These are phyloP conservation scores for Eledona agricola DNA, from an alignment of 2,888 invertebrate genomes.

Conservation along the genomic window DNA sequence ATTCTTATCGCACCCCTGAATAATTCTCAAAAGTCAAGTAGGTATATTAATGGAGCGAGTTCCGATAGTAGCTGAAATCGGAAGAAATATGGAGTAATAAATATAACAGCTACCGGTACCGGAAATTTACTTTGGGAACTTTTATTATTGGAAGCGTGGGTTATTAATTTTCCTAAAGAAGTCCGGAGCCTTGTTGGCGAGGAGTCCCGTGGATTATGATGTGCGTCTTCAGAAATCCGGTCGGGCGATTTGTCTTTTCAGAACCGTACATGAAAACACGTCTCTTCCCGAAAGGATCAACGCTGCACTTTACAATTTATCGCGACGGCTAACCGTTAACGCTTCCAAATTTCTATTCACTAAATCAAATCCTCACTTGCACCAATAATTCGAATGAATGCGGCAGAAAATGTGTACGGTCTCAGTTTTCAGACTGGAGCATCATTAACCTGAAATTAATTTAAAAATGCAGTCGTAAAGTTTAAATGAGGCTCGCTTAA, in stretches of 20 bases:
- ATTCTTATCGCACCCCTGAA: no score
- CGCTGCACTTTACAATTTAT: constrained; percentile 27
- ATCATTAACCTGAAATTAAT: constrained; percentile 20
- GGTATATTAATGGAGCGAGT: constrained; percentile 55
- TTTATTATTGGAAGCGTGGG: constrained; percentile 52
- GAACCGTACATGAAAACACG: constrained; percentile 8
- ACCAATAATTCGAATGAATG: constrained; percentile 20
- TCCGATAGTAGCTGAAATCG: constrained; percentile 47
- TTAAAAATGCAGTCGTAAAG: constrained; percentile 27
- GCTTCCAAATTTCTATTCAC: constrained; percentile 19
- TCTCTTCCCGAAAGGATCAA: constrained; percentile 17
- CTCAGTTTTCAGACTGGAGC: no score
- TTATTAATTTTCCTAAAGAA: constrained; percentile 52
- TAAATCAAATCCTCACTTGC: constrained; percentile 27
- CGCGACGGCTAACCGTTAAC: constrained; percentile 21
- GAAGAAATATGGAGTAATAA: constrained; percentile 54
- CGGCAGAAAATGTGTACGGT: no score
- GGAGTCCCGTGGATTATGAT: constrained; percentile 40
- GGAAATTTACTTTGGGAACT: constrained; percentile 58
- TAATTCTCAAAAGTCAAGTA: constrained; percentile 49
- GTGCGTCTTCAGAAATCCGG: constrained; percentile 42
- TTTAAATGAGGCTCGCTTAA: constrained; percentile 20
- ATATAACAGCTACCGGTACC: constrained; percentile 54
- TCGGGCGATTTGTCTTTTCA: constrained; percentile 26
- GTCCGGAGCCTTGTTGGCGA: constrained; percentile 43